These are phyloP conservation scores for Lichenostomus cassidix DNA, from an alignment of 2,113 vertebrate genomes.

Conservation along the genomic window DNA sequence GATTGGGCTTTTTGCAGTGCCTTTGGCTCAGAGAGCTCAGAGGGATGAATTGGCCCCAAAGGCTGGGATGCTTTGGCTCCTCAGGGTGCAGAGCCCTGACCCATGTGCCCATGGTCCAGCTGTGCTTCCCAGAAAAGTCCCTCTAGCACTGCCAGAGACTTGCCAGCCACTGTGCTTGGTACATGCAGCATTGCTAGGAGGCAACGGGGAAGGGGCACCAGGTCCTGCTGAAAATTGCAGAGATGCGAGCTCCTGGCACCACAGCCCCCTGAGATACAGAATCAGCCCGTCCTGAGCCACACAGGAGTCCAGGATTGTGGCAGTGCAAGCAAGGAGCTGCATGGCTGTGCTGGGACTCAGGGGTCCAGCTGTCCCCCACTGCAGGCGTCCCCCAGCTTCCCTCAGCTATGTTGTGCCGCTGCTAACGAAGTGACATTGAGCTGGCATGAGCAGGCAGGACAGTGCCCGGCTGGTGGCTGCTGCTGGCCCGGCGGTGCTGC, in stretches of 20 bases:
- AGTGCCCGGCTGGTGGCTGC: neutral
- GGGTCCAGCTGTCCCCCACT: neutral
- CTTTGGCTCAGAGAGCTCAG: neutral
- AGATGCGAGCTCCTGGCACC: neutral
- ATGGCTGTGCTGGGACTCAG: neutral
- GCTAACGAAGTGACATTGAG: fast-evolving
- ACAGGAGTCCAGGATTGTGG: fast-evolving
- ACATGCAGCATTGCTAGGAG: fast-evolving
- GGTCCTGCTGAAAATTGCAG: fast-evolving
- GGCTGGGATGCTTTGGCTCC: neutral
- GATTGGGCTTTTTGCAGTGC: neutral
- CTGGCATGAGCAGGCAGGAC: neutral
- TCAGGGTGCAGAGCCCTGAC: neutral
- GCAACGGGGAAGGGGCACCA: fast-evolving
- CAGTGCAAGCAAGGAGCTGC: neutral
- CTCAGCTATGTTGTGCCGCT: neutral
- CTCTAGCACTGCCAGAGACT: fast-evolving
- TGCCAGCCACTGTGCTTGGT: neutral
- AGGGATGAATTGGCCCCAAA: fast-evolving
- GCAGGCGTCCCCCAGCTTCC: neutral
- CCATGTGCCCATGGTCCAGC: fast-evolving
- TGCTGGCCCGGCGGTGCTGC: neutral
- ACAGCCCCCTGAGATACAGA: neutral
- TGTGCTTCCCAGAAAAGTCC: neutral
- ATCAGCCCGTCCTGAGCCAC: neutral